Base-by-base conservation (phyloP, 2,797 vertebrate species). In the Otus scops region DNA sequence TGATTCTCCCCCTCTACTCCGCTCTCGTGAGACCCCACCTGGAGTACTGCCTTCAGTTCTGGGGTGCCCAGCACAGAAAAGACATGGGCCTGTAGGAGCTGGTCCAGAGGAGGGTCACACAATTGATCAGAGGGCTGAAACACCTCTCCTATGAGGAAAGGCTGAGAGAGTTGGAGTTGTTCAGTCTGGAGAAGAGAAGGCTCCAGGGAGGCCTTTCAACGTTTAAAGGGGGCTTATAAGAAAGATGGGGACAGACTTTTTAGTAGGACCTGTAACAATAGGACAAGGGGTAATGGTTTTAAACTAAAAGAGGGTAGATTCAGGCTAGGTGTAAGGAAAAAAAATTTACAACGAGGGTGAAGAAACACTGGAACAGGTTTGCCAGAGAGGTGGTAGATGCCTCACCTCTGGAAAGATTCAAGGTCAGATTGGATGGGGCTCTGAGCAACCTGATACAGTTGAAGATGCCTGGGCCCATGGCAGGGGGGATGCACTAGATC, bases 301-400 rank as follows among this genome's bases (percentile, higher is more conserved):
- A 41, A 84, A 76, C 28, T 32, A 23, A 38, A 74, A 24, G 28
- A 22, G 8, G 19, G 22, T 24, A 19, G 3, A 20, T 82, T 45
- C 11, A 74, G 50, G 47, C 4, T 45, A 50, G 32, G 41, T 38
- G 7, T 24, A 60, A 50, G 13, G n/a, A 88, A 69, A 6, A 32
- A 6, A 1, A 10, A 8, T 69, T 77, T 48, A 13, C 11, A 3
- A 0, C 21, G 34, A 26, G 13, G 2, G 2, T 59, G 16, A 8
- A 61, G 27, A 43, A 80, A 59, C 11, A 15, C 7, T 47, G 64
- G 20, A 12, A 43, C 7, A 57, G 6, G 13, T 5, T 70, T 36
- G 15, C 26, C 30, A 26, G 18, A 71, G 73, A 70, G 24, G 3
- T 7, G 4, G 7, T 18, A 18, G 18, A 28, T 18, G 9, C 1